phyloP scores from a whole-genome alignment of 1,140 invertebrate genomes.

The Dolichoris vasculosae region DNA sequence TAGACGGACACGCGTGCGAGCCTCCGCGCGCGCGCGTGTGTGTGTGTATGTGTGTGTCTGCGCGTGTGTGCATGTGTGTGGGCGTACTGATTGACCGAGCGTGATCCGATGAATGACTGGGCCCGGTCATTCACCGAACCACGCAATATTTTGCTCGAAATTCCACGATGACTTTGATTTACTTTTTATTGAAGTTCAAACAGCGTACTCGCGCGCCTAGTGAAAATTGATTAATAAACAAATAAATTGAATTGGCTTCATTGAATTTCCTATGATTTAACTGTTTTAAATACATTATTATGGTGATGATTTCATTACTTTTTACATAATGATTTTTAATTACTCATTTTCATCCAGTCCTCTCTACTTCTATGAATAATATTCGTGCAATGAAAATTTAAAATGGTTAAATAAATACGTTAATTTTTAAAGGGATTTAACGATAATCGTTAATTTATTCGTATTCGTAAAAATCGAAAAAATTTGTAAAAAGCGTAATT shows the following conservation, averaged over 20 bases:
- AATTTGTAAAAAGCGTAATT: no score
- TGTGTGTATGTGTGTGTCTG: neutral
- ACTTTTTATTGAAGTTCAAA: slow-evolving; percentile 49
- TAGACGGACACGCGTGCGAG: neutral
- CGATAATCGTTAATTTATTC: no score
- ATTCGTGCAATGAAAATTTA: neutral
- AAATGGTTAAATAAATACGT: neutral
- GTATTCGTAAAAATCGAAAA: no score
- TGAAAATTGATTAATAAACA: slow-evolving; percentile 47
- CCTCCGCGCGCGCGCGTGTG: neutral
- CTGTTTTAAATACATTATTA: neutral
- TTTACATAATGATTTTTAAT: slow-evolving; percentile 15
- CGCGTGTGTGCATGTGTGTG: neutral
- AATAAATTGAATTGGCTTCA: slow-evolving; percentile 36
- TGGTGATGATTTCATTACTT: slow-evolving; percentile 15
- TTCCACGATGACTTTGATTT: slow-evolving; percentile 56
- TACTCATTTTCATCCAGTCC: neutral
- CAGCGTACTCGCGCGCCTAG: neutral
- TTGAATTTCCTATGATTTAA: slow-evolving; percentile 20
- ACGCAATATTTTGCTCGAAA: slow-evolving; percentile 48
- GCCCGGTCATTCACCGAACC: slow-evolving; percentile 53
- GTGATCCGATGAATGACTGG: slow-evolving; percentile 54
- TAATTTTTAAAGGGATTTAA: no score
- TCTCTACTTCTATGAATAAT: neutral
- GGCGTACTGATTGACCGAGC: slow-evolving; percentile 52